Percentiles rank a stretch among this genome's conserved stretches.
These are phyloP conservation scores for Pampusana beccarii DNA, from an alignment of 2,113 vertebrate species.

Conservation along the genomic window DNA sequence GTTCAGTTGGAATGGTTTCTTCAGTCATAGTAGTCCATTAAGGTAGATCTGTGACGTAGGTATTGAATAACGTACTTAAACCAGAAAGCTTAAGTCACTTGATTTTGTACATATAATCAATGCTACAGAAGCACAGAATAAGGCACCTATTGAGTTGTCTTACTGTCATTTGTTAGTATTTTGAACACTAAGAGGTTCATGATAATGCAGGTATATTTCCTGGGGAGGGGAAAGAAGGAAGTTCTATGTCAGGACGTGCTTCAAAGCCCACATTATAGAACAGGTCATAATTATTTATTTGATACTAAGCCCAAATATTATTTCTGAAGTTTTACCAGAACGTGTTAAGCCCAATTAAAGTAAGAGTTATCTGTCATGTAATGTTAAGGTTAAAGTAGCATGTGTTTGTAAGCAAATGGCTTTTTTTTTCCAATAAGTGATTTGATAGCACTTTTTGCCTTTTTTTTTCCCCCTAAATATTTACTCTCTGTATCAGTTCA, in stretches of 20 bases:
- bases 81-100: background rate
- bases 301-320: background rate
- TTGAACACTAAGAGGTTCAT: background rate
- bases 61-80: background rate
- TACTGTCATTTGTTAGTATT: background rate
- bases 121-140: background rate
- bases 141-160: background rate
- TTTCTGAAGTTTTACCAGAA: background rate
- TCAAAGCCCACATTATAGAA: background rate
- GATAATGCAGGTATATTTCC: background rate
- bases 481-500: background rate
- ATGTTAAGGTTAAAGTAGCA: background rate
- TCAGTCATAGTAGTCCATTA: background rate
- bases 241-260: background rate
- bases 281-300: background rate
- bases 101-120: background rate
- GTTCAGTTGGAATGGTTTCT: background rate
- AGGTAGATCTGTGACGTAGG: background rate
- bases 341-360: background rate
- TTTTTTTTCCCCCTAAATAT: background rate
- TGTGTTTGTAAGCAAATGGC: background rate
- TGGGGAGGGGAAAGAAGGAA: rapidly evolving
- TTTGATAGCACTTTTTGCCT: background rate
- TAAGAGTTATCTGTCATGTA: background rate
- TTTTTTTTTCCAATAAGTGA: background rate